Evolutionary conservation across 2,797 vertebrate genomes (phyloP).

Genomic region (Phoxinus dragarum): DNA sequence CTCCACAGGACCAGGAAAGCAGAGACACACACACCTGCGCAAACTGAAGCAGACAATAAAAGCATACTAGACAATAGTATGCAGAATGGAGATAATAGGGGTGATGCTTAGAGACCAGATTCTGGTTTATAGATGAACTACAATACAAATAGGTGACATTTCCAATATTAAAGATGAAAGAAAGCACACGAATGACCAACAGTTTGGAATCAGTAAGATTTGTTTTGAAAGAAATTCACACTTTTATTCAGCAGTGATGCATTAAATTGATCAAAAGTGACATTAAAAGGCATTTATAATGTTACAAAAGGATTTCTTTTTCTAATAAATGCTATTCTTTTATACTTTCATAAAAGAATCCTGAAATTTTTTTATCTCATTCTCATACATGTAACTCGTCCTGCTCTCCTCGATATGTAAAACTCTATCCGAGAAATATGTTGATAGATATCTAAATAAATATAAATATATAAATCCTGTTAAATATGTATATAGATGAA

Average conservation of each 20-base stretch:
- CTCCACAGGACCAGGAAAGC: constrained; percentile 55
- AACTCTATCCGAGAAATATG: neutral
- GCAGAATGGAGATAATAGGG: neutral
- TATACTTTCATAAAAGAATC: neutral
- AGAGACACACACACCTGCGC: constrained; percentile 5
- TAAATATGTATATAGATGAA: neutral
- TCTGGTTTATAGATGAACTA: neutral
- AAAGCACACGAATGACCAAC: neutral
- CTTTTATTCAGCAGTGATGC: neutral
- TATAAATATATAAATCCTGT: neutral
- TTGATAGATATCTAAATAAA: neutral
- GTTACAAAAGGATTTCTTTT: neutral
- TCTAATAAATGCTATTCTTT: neutral
- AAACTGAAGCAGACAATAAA: constrained; percentile 1
- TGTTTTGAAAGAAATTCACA: neutral
- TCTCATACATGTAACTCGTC: neutral
- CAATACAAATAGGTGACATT: neutral
- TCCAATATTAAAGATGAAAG: neutral
- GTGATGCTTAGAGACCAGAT: neutral
- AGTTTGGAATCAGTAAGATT: neutral
- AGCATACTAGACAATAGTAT: neutral
- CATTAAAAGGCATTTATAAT: neutral
- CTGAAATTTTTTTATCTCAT: neutral
- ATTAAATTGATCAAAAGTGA: neutral
- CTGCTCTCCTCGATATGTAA: neutral